These are phyloP conservation scores for Microcebus lehilahytsara DNA, from an alignment of 2,113 vertebrate species.

Conservation along the genomic window DNA sequence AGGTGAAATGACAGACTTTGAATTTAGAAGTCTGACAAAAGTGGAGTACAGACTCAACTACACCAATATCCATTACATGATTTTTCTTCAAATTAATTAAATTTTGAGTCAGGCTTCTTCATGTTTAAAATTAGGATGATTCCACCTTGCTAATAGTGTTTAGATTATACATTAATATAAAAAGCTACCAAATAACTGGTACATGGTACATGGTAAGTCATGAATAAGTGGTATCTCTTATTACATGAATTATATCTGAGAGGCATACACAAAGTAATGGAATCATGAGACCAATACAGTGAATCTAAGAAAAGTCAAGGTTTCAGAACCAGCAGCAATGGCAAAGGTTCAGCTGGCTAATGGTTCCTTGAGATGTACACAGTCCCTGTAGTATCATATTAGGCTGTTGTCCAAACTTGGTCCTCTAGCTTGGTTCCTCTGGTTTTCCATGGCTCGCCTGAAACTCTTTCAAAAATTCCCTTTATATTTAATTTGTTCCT, in stretches of 20 bases:
- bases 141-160: not conserved
- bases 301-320: not conserved
- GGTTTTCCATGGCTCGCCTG: not conserved
- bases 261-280: not conserved
- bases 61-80: not conserved
- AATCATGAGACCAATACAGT: accelerated
- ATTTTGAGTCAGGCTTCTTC: not conserved
- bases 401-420: not conserved
- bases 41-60: not conserved
- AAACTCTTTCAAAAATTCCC: not conserved
- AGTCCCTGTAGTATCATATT: accelerated
- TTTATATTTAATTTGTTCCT: not conserved
- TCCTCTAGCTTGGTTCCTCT: not conserved
- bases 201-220: not conserved
- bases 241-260: not conserved
- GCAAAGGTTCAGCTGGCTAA: not conserved
- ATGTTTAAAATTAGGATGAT: not conserved
- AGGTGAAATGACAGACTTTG: not conserved
- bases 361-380: accelerated
- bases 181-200: not conserved
- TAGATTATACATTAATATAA: not conserved
- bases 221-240: not conserved
- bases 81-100: not conserved
- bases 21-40: not conserved
- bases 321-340: not conserved